Conservation (phyloP, 2,113 vertebrate genomes). For the Myiagra hebetior region DNA sequence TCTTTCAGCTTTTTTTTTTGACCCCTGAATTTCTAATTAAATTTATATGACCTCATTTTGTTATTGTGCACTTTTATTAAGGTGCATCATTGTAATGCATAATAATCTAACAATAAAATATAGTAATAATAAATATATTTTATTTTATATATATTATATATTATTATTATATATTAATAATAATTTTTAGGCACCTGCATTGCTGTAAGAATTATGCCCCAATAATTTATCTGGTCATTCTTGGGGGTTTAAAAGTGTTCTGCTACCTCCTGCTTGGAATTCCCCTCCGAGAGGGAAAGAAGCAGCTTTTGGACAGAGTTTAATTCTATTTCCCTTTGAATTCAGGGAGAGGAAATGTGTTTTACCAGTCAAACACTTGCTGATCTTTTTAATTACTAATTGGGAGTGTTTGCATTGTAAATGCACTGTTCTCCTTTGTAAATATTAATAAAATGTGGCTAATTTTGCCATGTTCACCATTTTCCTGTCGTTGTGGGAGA, state of each 20-base stretch:
- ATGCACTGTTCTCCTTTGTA: background rate
- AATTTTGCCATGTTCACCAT: too few species aligned
- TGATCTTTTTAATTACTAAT: background rate
- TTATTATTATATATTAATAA: background rate
- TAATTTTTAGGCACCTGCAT: background rate
- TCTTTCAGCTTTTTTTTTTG: background rate
- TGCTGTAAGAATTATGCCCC: background rate
- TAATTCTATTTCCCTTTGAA: background rate
- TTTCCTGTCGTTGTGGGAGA: background rate
- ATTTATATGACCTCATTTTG: background rate
- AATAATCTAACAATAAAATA: too few species aligned
- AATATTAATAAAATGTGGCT: background rate
- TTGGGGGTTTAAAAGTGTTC: background rate
- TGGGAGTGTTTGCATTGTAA: background rate
- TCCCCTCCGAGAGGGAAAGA: background rate
- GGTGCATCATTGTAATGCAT: background rate
- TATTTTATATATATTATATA: too few species aligned
- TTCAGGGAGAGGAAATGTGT: background rate
- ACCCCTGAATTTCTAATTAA: background rate
- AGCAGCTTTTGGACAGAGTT: background rate
- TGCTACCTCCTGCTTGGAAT: background rate
- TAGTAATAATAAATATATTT: background rate
- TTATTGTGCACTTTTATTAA: background rate
- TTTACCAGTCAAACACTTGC: background rate
- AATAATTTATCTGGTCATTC: background rate